Percentiles rank a stretch among this genome's conserved stretches.
These are phyloP conservation scores for Acipenser oxyrinchus DNA, from an alignment of 2,797 vertebrate species.

Conservation along the genomic window DNA sequence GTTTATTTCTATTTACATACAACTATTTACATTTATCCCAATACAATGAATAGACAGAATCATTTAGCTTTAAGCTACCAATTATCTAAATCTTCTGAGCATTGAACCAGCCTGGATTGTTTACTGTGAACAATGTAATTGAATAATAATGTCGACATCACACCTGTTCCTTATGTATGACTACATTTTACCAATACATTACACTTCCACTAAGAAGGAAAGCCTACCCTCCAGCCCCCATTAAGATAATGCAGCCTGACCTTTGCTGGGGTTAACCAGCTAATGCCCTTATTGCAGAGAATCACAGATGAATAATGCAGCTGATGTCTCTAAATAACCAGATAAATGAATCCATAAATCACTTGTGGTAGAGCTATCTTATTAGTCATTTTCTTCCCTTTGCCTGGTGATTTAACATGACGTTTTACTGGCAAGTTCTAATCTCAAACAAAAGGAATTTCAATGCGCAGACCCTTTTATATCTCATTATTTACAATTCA, in stretches of 20 bases:
- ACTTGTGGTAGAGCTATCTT: constrained; percentile 36
- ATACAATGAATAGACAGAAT: constrained; percentile 44
- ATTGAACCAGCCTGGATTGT: constrained; percentile 42
- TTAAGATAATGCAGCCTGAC: constrained; percentile 61
- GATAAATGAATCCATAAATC: constrained; percentile 64
- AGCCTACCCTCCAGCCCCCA: constrained; percentile 42
- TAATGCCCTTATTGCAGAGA: constrained; percentile 45
- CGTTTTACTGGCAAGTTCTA: constrained; percentile 35
- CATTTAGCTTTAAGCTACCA: constrained; percentile 42
- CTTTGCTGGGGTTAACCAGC: constrained; percentile 58
- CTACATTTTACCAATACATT: constrained; percentile 39
- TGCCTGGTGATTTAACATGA: constrained; percentile 33
- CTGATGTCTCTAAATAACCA: constrained; percentile 56
- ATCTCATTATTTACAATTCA: constrained; percentile 4
- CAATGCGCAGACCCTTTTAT: constrained; percentile 25
- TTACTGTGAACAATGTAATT: constrained; percentile 48
- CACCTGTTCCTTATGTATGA: constrained; percentile 41
- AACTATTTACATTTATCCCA: constrained; percentile 1
- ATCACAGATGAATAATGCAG: constrained; percentile 61
- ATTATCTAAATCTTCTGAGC: constrained; percentile 48
- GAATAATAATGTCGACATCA: constrained; percentile 45
- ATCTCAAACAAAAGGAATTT: constrained; percentile 44
- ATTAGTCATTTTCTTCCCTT: constrained; percentile 27
- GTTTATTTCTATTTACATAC: no score
- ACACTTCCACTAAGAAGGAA: constrained; percentile 11